Conservation (phyloP, 2,888 invertebrate genomes). For the Carcina quercana region DNA sequence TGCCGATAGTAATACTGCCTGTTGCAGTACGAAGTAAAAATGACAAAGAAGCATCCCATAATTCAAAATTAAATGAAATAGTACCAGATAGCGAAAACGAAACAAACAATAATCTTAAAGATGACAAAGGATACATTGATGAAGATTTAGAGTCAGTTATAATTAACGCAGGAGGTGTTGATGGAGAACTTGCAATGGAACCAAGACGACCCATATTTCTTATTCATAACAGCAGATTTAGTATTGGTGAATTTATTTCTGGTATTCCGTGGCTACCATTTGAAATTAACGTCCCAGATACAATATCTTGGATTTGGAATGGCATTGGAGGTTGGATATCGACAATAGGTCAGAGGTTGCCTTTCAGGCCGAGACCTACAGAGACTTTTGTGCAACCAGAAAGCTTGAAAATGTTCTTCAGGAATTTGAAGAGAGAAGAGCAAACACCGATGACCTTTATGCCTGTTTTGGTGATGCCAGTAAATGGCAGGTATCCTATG, state of each 20-base stretch:
- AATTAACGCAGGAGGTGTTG: constrained; percentile 34
- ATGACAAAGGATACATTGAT: constrained; percentile 24
- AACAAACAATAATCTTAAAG: constrained; percentile 9
- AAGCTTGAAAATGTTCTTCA: constrained; percentile 28
- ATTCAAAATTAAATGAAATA: too few species aligned
- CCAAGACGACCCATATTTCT: constrained; percentile 29
- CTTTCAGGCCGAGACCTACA: constrained; percentile 33
- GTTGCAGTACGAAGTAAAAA: too few species aligned
- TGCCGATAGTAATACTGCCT: too few species aligned
- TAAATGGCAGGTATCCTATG: constrained; percentile 23
- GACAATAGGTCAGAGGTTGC: constrained; percentile 43
- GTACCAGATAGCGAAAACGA: too few species aligned
- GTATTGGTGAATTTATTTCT: constrained; percentile 64
- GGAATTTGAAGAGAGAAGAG: constrained; percentile 23
- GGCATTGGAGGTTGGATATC: constrained; percentile 45
- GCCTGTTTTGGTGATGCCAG: constrained; percentile 39
- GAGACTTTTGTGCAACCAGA: constrained; percentile 8
- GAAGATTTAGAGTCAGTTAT: constrained; percentile 40
- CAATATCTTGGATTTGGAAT: constrained; percentile 57
- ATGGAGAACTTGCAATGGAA: constrained; percentile 17
- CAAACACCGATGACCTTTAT: too few species aligned
- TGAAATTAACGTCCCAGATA: constrained; percentile 77
- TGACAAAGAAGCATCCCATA: too few species aligned
- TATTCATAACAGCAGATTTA: constrained; percentile 31
- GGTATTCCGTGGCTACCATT: constrained; percentile 74